These are phyloP conservation scores for Pharmacophagus antenor DNA, from an alignment of 2,888 invertebrate genomes.

Conservation along the genomic window DNA sequence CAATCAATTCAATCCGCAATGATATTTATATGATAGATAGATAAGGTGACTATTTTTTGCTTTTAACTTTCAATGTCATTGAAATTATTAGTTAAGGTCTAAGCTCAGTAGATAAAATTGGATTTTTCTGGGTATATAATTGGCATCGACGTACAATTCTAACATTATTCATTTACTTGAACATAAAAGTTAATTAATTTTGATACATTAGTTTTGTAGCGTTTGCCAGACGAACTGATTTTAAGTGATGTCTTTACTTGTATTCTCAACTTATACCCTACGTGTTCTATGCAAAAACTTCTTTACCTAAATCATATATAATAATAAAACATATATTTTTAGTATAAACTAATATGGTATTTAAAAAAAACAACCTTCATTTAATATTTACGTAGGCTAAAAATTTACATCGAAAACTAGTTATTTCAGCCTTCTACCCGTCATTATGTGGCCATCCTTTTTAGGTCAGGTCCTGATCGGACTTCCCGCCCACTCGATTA, in stretches of 20 bases:
- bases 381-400: neutral
- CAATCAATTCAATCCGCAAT: slow-evolving; percentile 23
- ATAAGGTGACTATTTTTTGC: slow-evolving; percentile 14
- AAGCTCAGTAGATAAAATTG: no score
- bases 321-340: neutral
- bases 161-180: no score
- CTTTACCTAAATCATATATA: neutral
- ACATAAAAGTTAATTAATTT: neutral
- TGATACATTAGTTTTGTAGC: no score
- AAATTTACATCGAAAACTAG: slow-evolving; percentile 2
- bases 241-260: no score
- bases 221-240: no score
- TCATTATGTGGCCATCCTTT: slow-evolving; percentile 1
- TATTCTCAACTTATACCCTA: no score
- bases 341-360: neutral
- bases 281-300: neutral
- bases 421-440: neutral
- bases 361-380: slow-evolving; percentile 2
- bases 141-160: no score
- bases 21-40: slow-evolving; percentile 16
- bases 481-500: neutral
- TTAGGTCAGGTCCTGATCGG: neutral
- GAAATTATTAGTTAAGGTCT: slow-evolving; percentile 4
- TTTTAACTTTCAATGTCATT: neutral
- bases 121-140: no score